Conservation (phyloP, 1,140 invertebrate genomes). For the Plutomurus gul region DNA sequence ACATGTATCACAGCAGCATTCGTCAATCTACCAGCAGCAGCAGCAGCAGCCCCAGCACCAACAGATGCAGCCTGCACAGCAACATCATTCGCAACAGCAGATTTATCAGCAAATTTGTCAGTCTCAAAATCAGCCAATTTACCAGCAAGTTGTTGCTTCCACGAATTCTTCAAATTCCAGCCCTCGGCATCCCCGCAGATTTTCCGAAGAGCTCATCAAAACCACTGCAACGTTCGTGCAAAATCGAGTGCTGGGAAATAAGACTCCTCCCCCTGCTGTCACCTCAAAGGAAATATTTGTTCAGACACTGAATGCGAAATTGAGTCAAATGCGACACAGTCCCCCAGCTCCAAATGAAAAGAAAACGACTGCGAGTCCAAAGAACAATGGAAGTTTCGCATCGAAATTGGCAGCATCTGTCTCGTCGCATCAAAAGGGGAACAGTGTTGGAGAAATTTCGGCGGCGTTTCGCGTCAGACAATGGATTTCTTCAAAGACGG, state of each 20-base stretch:
- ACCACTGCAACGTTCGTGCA: conserved; percentile 51
- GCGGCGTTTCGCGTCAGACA: conserved; percentile 67
- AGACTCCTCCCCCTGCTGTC: conserved; percentile 45
- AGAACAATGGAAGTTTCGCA: conserved; percentile 44
- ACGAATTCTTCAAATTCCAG: conserved; percentile 26
- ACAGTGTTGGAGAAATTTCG: conserved; percentile 48
- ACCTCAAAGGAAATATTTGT: conserved; percentile 54
- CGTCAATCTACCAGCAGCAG: conserved; percentile 31
- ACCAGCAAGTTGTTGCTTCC: conserved; percentile 41
- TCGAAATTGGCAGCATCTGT: conserved; percentile 50
- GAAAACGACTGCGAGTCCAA: conserved; percentile 16
- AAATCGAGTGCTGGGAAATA: conserved; percentile 45
- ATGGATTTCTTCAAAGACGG: conserved; percentile 65
- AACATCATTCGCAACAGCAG: conserved; percentile 56
- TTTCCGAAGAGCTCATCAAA: conserved; percentile 50
- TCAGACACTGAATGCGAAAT: conserved; percentile 55
- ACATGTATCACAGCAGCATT: conserved; percentile 28
- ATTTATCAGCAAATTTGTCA: conserved; percentile 37
- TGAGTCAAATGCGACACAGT: conserved; percentile 50
- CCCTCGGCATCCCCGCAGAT: conserved; percentile 43
- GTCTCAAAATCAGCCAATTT: conserved; percentile 16
- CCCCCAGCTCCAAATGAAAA: conserved; percentile 33
- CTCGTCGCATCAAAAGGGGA: conserved; percentile 48
- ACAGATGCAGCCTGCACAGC: conserved; percentile 33
- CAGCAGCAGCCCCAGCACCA: neutral